Evolutionary conservation across 2,797 vertebrate species (phyloP).

Genomic region (Propithecus perrieri): DNA sequence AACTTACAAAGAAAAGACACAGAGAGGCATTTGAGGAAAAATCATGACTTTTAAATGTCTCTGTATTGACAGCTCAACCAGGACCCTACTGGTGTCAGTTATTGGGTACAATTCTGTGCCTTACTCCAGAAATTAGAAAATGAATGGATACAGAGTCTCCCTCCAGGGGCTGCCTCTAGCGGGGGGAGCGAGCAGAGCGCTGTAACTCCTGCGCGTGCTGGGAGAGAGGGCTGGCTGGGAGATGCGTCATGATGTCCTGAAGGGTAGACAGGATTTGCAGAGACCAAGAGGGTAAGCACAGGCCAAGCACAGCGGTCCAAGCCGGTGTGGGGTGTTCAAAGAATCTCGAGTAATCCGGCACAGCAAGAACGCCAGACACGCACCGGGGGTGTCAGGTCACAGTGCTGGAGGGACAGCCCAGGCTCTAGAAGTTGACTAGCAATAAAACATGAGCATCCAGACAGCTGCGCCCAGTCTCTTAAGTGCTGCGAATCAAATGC

Average conservation of each 20-base stretch:
- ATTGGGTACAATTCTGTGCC: background rate
- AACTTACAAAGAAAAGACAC: background rate
- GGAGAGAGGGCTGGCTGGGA: background rate
- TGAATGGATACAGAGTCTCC: background rate
- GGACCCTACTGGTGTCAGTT: background rate
- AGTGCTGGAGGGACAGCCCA: rapidly evolving
- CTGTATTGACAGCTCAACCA: no score
- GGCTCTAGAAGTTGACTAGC: background rate
- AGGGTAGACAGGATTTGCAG: background rate
- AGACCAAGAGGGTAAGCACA: background rate
- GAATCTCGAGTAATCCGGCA: rapidly evolving
- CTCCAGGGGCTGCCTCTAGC: background rate
- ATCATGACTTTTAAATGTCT: background rate
- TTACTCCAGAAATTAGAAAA: background rate
- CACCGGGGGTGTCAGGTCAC: rapidly evolving
- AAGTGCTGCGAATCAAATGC: background rate
- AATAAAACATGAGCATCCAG: rapidly evolving
- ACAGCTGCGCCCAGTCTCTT: no score
- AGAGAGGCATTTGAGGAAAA: background rate
- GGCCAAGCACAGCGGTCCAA: no score
- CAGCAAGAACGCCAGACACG: background rate
- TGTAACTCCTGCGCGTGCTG: background rate
- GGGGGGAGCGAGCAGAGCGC: background rate
- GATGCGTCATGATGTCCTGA: background rate
- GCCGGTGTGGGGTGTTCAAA: background rate